Percentiles rank a stretch among this genome's conserved stretches.
Conservation (phyloP, 2,888 invertebrate species). For the Sminthurides aquaticus region DNA sequence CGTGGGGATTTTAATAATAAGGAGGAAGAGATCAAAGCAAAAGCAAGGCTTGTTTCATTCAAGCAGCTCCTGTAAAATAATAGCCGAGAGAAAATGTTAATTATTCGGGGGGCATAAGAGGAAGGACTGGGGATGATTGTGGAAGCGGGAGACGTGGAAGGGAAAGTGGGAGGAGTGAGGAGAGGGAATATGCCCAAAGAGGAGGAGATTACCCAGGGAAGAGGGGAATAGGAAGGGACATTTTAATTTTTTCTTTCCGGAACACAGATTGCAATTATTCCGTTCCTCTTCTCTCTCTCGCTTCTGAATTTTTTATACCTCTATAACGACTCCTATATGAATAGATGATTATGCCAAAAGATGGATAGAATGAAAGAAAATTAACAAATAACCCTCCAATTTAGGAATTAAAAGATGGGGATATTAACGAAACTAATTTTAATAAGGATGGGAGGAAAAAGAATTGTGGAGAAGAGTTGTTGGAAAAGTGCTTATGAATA, state of each 20-base stretch:
- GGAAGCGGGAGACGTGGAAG: too few relatives aligned
- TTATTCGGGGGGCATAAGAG: background rate
- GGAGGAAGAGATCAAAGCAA: background rate
- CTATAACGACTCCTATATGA: too few relatives aligned
- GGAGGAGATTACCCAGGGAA: background rate
- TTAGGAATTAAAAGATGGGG: background rate
- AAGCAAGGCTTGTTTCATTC: background rate
- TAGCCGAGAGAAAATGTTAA: background rate
- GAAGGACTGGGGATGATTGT: too few relatives aligned
- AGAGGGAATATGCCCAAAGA: background rate
- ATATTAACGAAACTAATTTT: background rate
- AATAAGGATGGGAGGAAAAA: too few relatives aligned
- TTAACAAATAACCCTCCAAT: conserved; percentile 1
- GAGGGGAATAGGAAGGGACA: background rate
- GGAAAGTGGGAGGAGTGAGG: background rate
- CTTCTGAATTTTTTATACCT: background rate
- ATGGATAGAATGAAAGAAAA: conserved; percentile 1
- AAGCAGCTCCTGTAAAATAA: background rate
- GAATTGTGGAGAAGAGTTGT: too few relatives aligned
- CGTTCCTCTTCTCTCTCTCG: background rate
- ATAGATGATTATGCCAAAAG: too few relatives aligned
- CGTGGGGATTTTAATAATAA: background rate
- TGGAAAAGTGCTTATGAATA: too few relatives aligned
- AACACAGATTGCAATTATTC: background rate
- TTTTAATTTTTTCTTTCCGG: background rate